phyloP scores from a whole-genome alignment of 2,888 invertebrate species.

The Eilema caniola region DNA sequence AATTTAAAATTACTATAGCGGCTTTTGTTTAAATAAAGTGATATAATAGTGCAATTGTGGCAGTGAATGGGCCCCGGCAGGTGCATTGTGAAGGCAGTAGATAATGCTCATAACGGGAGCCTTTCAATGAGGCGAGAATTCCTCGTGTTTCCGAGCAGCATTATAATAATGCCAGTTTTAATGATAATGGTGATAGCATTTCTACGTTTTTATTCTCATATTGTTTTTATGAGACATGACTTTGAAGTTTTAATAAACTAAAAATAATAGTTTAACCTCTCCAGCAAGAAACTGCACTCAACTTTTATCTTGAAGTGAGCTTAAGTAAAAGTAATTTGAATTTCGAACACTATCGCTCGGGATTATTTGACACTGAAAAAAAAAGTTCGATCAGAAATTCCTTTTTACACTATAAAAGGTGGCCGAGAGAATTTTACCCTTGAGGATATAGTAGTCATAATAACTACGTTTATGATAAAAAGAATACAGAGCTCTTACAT shows the following conservation, averaged over 20 bases:
- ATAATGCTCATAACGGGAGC: slow-evolving; percentile 61
- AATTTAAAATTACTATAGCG: slow-evolving; percentile 10
- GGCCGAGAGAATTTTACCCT: too few species aligned
- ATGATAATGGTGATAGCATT: slow-evolving; percentile 11
- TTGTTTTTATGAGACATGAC: background rate
- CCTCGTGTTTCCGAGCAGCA: slow-evolving; percentile 33
- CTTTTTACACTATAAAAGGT: too few species aligned
- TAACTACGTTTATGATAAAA: too few species aligned
- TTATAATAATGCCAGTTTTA: slow-evolving; percentile 23
- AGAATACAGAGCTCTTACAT: too few species aligned
- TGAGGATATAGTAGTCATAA: too few species aligned
- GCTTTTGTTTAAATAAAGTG: slow-evolving; percentile 57
- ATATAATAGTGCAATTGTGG: slow-evolving; percentile 59
- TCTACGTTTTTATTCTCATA: background rate
- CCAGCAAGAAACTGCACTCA: too few species aligned
- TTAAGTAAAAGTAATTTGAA: too few species aligned
- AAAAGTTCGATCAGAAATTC: too few species aligned
- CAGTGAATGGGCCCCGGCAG: slow-evolving; percentile 67
- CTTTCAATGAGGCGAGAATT: slow-evolving; percentile 35
- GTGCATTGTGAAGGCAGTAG: slow-evolving; percentile 64
- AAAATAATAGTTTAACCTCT: background rate
- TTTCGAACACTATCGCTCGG: too few species aligned
- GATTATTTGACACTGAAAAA: too few species aligned
- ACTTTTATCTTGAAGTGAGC: too few species aligned
- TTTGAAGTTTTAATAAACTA: background rate